Evolutionary conservation across 1,140 invertebrate genomes (phyloP).

Genomic region (Drosophila melanogaster): DNA sequence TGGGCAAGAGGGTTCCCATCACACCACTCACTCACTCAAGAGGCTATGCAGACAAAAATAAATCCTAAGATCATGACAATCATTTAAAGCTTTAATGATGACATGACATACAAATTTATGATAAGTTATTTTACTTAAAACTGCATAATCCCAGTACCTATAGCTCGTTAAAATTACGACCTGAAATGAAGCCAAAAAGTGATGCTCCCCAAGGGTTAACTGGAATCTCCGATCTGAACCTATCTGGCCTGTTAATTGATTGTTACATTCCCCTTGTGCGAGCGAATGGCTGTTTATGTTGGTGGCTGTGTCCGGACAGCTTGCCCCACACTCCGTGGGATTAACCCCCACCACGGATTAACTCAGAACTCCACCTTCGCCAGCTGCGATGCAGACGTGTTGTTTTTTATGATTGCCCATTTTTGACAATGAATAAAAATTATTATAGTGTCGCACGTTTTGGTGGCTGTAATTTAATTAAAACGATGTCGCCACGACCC

Average conservation of each 20-base stretch:
- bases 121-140: no score
- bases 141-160: no score
- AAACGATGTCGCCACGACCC: conserved; percentile 71
- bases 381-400: conserved; percentile 69
- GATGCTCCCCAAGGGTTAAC: conserved; percentile 48
- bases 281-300: conserved; percentile 23
- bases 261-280: conserved; percentile 65
- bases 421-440: conserved; percentile 82
- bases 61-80: no score
- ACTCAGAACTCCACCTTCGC: conserved; percentile 11
- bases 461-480: conserved; percentile 80
- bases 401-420: conserved; percentile 75
- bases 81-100: no score
- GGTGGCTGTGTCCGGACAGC: conserved; percentile 13
- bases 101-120: no score
- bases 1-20: background rate
- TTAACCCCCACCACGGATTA: background rate
- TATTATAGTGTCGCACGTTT: conserved; percentile 81
- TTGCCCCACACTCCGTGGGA: conserved; percentile 5
- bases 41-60: no score
- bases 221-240: conserved; percentile 47
- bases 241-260: conserved; percentile 78
- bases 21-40: background rate
- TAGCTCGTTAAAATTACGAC: background rate
- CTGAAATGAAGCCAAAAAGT: background rate